Percentiles rank a stretch among this genome's conserved stretches.
phyloP scores from a whole-genome alignment of 2,797 vertebrate species.

The Typhlichthys eigenmanni region DNA sequence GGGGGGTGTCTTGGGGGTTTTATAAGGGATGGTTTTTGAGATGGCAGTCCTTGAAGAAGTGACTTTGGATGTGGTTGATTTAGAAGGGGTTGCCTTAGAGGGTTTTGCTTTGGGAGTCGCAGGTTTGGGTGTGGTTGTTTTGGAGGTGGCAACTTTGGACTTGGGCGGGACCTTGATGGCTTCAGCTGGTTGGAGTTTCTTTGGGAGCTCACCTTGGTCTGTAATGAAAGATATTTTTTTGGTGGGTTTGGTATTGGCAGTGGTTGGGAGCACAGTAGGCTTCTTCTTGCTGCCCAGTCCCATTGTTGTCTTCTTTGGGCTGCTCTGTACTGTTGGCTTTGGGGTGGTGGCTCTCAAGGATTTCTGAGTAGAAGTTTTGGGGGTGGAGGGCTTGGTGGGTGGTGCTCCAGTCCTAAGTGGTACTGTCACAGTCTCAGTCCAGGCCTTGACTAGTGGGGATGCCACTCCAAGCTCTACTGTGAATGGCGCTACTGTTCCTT shows the following conservation, averaged over 20 bases:
- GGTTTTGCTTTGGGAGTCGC: conserved; percentile 36
- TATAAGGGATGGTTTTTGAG: conserved; percentile 46
- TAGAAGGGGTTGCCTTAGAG: conserved; percentile 54
- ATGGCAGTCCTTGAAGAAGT: conserved; percentile 45
- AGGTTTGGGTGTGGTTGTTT: conserved; percentile 59
- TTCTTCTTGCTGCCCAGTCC: conserved; percentile 63
- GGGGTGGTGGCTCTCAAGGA: conserved; percentile 45
- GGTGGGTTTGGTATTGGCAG: conserved; percentile 61
- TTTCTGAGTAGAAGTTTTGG: conserved; percentile 2
- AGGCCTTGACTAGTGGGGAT: conserved; percentile 46
- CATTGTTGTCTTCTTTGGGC: conserved; percentile 46
- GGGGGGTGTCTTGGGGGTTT: conserved; percentile 65
- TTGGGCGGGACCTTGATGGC: conserved; percentile 62
- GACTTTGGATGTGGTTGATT: conserved; percentile 52
- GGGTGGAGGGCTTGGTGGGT: conserved; percentile 26
- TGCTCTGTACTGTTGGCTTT: conserved; percentile 53
- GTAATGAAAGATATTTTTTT: conserved; percentile 54
- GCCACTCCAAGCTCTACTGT: conserved; percentile 55
- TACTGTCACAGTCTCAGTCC: conserved; percentile 65
- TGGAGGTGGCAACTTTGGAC: conserved; percentile 58
- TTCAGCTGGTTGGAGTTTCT: conserved; percentile 58
- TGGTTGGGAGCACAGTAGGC: conserved; percentile 45
- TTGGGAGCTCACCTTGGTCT: conserved; percentile 51
- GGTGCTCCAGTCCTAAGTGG: conserved; percentile 62
- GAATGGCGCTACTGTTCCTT: conserved; percentile 49